These are phyloP conservation scores for Ariolimax columbianus DNA, from an alignment of 2,888 invertebrate genomes.

Conservation along the genomic window DNA sequence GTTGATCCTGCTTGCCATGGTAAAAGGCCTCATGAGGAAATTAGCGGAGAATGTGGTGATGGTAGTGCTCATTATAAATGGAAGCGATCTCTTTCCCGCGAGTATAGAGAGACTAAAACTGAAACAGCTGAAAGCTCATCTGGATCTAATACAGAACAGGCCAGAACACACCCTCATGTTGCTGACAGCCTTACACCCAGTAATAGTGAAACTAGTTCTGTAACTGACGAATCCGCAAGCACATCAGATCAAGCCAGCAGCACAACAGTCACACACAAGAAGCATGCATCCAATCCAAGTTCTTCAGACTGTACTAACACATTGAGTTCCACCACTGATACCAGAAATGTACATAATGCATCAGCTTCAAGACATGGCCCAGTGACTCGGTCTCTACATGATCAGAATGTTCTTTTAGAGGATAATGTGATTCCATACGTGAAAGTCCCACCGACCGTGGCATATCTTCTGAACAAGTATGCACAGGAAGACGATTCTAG, in stretches of 20 bases:
- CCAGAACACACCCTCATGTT: neutral
- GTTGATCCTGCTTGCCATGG: neutral
- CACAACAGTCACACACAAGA: neutral
- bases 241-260: neutral
- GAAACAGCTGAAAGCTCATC: neutral
- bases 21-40: neutral
- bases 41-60: neutral
- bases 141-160: too few relatives aligned
- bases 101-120: neutral
- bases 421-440: slow-evolving; percentile 44
- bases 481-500: slow-evolving; percentile 46
- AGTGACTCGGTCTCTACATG: slow-evolving; percentile 4
- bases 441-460: slow-evolving; percentile 48
- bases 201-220: neutral
- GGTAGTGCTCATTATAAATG: too few relatives aligned
- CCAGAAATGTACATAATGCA: neutral
- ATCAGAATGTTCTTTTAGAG: neutral
- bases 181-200: neutral
- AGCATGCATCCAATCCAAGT: neutral
- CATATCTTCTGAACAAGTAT: slow-evolving; percentile 48
- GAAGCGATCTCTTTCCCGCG: neutral
- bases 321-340: neutral
- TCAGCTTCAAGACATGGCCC: neutral
- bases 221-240: neutral
- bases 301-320: neutral